Evolutionary conservation across 2,113 vertebrate species (phyloP).

Genomic region (Leiothrix lutea): DNA sequence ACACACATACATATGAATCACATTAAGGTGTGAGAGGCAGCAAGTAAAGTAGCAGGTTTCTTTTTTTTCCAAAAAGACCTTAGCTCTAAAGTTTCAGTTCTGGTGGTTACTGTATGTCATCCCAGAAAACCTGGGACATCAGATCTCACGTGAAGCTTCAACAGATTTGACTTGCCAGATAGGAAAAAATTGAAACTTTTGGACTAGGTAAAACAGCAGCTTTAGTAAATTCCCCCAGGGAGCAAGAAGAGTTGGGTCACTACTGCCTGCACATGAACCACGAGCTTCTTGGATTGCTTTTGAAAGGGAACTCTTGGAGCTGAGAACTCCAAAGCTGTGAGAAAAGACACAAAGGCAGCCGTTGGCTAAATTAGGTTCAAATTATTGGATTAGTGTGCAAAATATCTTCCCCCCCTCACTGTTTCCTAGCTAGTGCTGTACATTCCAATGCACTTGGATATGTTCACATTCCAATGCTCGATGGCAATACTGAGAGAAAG

Average conservation of each 20-base stretch:
- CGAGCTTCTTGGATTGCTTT: conserved; percentile 39
- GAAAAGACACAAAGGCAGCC: conserved; percentile 65
- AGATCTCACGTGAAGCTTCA: conserved; percentile 35
- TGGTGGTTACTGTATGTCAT: conserved; percentile 33
- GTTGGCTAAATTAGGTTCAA: conserved; percentile 44
- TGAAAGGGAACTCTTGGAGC: conserved; percentile 52
- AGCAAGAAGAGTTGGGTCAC: conserved; percentile 48
- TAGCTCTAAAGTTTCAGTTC: conserved; percentile 66
- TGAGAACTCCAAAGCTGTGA: conserved; percentile 57
- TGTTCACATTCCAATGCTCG: conserved; percentile 38
- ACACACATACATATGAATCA: conserved; percentile 74
- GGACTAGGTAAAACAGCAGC: conserved; percentile 74
- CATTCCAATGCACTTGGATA: conserved; percentile 55
- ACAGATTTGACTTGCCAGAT: conserved; percentile 48
- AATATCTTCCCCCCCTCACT: background rate
- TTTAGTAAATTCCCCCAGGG: conserved; percentile 63
- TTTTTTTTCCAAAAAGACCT: conserved; percentile 61
- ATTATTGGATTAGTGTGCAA: conserved; percentile 55
- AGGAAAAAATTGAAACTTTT: conserved; percentile 64
- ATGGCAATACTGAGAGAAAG: conserved; percentile 29
- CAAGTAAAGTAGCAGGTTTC: conserved; percentile 72
- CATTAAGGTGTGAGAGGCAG: conserved; percentile 80
- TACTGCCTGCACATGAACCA: conserved; percentile 59
- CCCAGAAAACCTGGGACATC: background rate
- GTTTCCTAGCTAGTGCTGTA: conserved; percentile 25